Evolutionary conservation across 2,888 invertebrate genomes (phyloP).

Genomic region (Caenorhabditis japonica): DNA sequence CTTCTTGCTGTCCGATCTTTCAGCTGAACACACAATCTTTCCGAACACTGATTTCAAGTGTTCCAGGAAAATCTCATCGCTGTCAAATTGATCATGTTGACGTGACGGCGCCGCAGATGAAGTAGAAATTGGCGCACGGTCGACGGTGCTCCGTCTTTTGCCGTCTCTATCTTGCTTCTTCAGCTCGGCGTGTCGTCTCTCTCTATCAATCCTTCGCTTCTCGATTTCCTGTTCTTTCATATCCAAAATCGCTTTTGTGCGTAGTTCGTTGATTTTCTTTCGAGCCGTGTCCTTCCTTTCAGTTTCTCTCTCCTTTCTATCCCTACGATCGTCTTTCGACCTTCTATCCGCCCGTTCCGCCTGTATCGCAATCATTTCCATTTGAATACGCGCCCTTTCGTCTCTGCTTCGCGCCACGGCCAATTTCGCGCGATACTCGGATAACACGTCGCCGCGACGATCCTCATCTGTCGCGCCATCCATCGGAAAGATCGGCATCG

Average conservation of each 20-base stretch:
- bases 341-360: constrained; percentile 15
- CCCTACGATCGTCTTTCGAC: neutral
- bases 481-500: constrained; percentile 42
- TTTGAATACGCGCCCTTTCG: constrained; percentile 8
- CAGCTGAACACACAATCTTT: neutral
- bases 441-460: too few species aligned
- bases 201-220: neutral
- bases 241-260: neutral
- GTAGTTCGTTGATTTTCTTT: neutral
- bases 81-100: neutral
- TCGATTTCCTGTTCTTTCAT: constrained; percentile 9
- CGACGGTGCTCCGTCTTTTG: neutral
- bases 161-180: neutral
- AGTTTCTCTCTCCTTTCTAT: neutral
- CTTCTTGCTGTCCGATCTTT: too few species aligned
- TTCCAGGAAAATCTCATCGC: constrained; percentile 24
- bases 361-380: constrained; percentile 16
- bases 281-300: neutral
- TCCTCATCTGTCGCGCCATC: too few species aligned
- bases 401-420: constrained; percentile 2
- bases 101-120: neutral
- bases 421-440: too few species aligned
- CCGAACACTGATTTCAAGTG: constrained; percentile 16
- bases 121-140: neutral
- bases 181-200: neutral